Percentiles rank a stretch among this genome's conserved stretches.
phyloP scores from a whole-genome alignment of 2,797 vertebrate genomes.

The Coreius guichenoti region DNA sequence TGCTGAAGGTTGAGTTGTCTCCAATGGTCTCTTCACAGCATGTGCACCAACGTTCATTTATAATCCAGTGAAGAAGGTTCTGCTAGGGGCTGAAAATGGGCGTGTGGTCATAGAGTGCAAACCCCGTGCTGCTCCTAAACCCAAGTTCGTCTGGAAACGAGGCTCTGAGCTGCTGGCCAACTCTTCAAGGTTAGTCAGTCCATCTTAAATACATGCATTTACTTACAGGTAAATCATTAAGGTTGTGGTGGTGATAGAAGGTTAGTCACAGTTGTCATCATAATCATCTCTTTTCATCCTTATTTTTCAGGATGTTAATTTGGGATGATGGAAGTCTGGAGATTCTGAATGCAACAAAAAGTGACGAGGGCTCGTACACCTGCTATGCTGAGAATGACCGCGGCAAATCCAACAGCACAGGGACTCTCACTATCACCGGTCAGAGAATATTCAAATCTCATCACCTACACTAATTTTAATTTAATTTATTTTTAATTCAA shows the following conservation, averaged over 20 bases:
- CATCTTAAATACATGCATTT: background rate
- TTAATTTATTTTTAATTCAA: background rate
- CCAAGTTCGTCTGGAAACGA: slow-evolving; percentile 92
- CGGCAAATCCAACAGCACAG: slow-evolving; percentile 92
- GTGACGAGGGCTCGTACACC: slow-evolving; percentile 90
- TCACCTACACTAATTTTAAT: background rate
- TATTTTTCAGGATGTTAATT: slow-evolving; percentile 82
- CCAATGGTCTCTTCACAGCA: slow-evolving; percentile 74
- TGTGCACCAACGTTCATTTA: slow-evolving; percentile 93
- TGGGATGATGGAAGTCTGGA: slow-evolving; percentile 94
- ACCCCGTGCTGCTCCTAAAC: slow-evolving; percentile 92
- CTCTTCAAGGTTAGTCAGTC: slow-evolving; percentile 82
- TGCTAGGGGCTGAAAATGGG: slow-evolving; percentile 90
- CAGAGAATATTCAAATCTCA: slow-evolving; percentile 24
- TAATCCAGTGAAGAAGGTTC: slow-evolving; percentile 93
- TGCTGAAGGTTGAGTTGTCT: background rate
- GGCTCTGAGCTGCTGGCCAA: slow-evolving; percentile 92
- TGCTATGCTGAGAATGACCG: slow-evolving; percentile 95
- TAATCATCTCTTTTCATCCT: background rate
- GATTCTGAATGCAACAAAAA: slow-evolving; percentile 89
- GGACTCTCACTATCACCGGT: slow-evolving; percentile 93
- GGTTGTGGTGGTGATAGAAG: background rate
- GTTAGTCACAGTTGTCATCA: background rate
- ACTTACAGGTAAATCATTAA: background rate
- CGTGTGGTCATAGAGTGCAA: slow-evolving; percentile 95